These are phyloP conservation scores for Cephus runcator DNA, from an alignment of 2,888 invertebrate species.

Conservation along the genomic window DNA sequence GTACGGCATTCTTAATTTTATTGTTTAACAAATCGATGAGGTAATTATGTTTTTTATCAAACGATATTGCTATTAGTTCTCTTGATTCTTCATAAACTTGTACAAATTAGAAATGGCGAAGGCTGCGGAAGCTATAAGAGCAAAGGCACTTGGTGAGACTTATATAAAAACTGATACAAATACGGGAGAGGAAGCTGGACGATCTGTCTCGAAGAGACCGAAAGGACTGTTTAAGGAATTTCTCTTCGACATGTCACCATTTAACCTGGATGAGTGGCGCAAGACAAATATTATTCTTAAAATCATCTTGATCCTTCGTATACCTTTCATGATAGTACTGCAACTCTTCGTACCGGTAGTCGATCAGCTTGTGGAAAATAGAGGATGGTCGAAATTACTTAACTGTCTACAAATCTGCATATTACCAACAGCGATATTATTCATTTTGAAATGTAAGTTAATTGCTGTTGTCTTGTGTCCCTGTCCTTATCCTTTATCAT, in stretches of 20 bases:
- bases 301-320: constrained; percentile 63
- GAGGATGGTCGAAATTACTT: constrained; percentile 71
- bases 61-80: not conserved
- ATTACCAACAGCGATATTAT: constrained; percentile 64
- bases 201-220: constrained; percentile 35
- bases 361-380: constrained; percentile 64
- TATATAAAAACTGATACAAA: not conserved
- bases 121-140: constrained; percentile 41
- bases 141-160: constrained; percentile 6
- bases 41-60: not conserved
- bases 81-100: too few species aligned
- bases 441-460: constrained; percentile 37
- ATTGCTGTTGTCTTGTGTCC: not conserved
- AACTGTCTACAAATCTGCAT: constrained; percentile 68
- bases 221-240: constrained; percentile 52
- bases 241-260: constrained; percentile 57
- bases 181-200: constrained; percentile 7
- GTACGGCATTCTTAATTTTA: constrained; percentile 32
- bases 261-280: constrained; percentile 60
- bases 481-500: not conserved
- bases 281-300: constrained; percentile 52
- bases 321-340: constrained; percentile 68
- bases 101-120: constrained; percentile 53
- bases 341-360: constrained; percentile 71
- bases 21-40: not conserved